Conservation (phyloP, 2,797 vertebrate species). For the Cercopithecus diana region DNA sequence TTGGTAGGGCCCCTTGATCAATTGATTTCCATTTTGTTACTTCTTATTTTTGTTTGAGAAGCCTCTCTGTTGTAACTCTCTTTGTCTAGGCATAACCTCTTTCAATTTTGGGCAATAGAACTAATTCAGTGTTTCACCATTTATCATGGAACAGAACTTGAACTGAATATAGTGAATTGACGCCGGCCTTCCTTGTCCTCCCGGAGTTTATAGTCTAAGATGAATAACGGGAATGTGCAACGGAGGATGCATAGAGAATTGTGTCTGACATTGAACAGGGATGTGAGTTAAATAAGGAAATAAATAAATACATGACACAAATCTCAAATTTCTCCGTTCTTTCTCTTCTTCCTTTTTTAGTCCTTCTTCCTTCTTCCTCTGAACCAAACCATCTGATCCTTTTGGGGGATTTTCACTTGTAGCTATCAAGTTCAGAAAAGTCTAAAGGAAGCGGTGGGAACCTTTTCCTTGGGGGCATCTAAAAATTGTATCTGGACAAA, state of each 20-base stretch:
- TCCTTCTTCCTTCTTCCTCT: too few species aligned
- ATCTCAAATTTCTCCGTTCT: conserved; percentile 13
- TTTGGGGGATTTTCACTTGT: conserved; percentile 43
- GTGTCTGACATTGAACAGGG: not conserved
- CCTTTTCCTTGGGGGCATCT: conserved; percentile 62
- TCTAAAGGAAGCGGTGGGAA: conserved; percentile 64
- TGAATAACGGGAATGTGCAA: not conserved
- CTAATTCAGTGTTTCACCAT: not conserved
- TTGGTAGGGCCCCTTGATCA: not conserved
- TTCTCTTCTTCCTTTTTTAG: not conserved
- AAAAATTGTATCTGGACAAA: conserved; percentile 66
- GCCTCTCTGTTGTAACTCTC: not conserved
- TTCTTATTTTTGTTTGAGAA: conserved; percentile 44
- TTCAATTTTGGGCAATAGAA: not conserved
- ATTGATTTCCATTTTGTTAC: not conserved
- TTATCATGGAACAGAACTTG: conserved; percentile 18
- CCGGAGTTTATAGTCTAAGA: not conserved
- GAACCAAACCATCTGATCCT: not conserved
- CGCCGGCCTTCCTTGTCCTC: not conserved
- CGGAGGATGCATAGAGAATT: not conserved
- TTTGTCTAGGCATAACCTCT: not conserved
- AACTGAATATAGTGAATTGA: not conserved
- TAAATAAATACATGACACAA: not conserved
- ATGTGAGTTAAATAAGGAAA: conserved; percentile 38
- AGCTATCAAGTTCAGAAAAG: conserved; percentile 58